Evolutionary conservation across 2,113 vertebrate species (phyloP), one percentile per base, ranked within the genome.

Genomic region (Irena cyanogastra): DNA sequence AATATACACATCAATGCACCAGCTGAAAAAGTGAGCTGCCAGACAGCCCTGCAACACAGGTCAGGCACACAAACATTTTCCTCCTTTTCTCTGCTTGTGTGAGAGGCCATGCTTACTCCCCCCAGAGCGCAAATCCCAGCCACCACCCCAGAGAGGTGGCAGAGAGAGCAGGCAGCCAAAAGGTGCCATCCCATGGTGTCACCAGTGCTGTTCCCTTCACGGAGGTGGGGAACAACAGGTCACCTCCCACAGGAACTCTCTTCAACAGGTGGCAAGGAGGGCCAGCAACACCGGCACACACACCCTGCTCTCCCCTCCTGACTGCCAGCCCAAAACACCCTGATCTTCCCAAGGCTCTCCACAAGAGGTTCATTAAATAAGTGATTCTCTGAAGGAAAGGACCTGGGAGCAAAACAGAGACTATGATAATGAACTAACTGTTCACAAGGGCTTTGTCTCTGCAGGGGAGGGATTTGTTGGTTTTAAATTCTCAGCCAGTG

Each of bases 401-500:
- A 22, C 49, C 56, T 47, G n/a, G 80, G 47, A 92, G 64, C 56
- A 91, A 89, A 96, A 72, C 60, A 95, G 87, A 74, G 42, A 14
- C 90, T 31, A 64, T 39, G 74, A 90, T 94, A 96, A 97, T 83
- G 70, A 97, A 79, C 60, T 56, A 94, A 81, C 60, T 60, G 50
- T 7, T 96, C 91, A 39, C 87, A 76, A 90, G 77, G 80, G 93
- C 56, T 94, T 95, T 79, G 89, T 76, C 84, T 97, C 94, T 7
- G 0, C 83, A 87, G 71, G 56, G 68, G 70, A 95, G 42, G 84
- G 78, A 96, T 95, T 86, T 90, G 89, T 65, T 75, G 21, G 66
- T 57, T 96, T 95, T 89, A 96, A 88, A 94, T 52, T 79, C 76
- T 80, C 76, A 89, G 39, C 22, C 63, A 78, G 60, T 2, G 72